Percentiles rank a stretch among this genome's conserved stretches.
Conservation (phyloP, 2,888 invertebrate genomes). For the Drosophila villosipedis region DNA sequence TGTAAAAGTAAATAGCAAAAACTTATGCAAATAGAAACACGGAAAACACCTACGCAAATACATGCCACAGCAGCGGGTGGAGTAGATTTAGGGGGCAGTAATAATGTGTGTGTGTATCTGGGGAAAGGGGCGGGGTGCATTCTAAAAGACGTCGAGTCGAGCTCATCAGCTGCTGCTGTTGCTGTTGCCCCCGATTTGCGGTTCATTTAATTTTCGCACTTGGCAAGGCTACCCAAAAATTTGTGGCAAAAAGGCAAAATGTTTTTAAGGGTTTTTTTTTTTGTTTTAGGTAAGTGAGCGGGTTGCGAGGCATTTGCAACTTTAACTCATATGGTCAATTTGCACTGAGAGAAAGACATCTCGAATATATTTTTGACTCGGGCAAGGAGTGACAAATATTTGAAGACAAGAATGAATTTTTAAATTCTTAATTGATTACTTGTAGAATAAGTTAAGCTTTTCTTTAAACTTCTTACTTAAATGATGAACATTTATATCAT, state of each 20-base stretch:
- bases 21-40: constrained; percentile 71
- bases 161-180: constrained; percentile 27
- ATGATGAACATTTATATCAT: not conserved
- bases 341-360: not conserved
- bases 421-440: not conserved
- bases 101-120: not conserved
- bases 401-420: fast-evolving
- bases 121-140: not conserved
- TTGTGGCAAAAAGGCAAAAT: constrained; percentile 21
- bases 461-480: not conserved
- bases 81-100: not conserved
- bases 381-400: not conserved
- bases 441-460: not conserved
- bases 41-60: constrained; percentile 71
- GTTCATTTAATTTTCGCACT: constrained; percentile 79
- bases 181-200: constrained; percentile 59
- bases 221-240: constrained; percentile 39
- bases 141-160: constrained; percentile 14
- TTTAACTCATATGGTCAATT: constrained; percentile 33
- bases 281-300: not conserved
- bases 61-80: constrained; percentile 24
- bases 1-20: constrained; percentile 53
- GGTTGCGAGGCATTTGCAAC: not conserved
- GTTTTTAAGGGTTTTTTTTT: constrained; percentile 4
- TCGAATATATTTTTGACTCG: not conserved